Evolutionary conservation across 92 coral and sea anemone genomes (phyloP), one percentile per base, ranked within the genome.

Genomic region (Epizoanthus rinbou): DNA sequence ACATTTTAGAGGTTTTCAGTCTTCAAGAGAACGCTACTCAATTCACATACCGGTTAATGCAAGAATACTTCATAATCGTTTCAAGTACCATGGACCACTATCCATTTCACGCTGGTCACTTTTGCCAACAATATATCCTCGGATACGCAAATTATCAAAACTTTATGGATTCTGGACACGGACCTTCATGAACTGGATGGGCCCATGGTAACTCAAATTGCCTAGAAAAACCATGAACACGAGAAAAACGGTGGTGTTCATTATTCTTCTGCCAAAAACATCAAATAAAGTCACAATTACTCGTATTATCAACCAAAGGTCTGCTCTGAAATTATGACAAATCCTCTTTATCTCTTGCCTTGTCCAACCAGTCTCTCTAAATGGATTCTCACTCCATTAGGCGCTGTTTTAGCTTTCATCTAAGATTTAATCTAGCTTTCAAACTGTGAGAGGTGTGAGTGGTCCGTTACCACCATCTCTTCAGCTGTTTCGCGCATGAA

Each of bases 381-480:
- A 78, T 78, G 82, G 58, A 37, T 78, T 75, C 58, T 24, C 82
- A 78, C 69, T 41, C 82, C 88, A 91, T 90, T 82, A 87, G 93
- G 50, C 71, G 85, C 78, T 82, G 79, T 70, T 76, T 69, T 81
- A 75, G 82, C 88, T 91, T 91, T 86, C 88, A 89, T 56, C 86
- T 73, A 86, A 90, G 98, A 93, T 93, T 93, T 86, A 81, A 91
- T 91, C 97, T 92, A 85, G 82, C 89, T 88, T 88, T 89, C 91
- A 85, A 89, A 84, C 75, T 66, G 64, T 89, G 79, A 91, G 98
- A 93, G 98, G 95, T 76, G 88, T 90, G 91, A 85, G 86, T 84
- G 75, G 82, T 74, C 76, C 88, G 71, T 80, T 74, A 75, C 76
- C 54, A 80, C 78, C 66, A 80, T 80, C 80, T 82, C 79, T 69